A percentile compares a stretch with the other conserved stretches of the same genome.
These are phyloP conservation scores for Numenius arquata DNA, from an alignment of 2,113 vertebrate genomes.

Conservation along the genomic window DNA sequence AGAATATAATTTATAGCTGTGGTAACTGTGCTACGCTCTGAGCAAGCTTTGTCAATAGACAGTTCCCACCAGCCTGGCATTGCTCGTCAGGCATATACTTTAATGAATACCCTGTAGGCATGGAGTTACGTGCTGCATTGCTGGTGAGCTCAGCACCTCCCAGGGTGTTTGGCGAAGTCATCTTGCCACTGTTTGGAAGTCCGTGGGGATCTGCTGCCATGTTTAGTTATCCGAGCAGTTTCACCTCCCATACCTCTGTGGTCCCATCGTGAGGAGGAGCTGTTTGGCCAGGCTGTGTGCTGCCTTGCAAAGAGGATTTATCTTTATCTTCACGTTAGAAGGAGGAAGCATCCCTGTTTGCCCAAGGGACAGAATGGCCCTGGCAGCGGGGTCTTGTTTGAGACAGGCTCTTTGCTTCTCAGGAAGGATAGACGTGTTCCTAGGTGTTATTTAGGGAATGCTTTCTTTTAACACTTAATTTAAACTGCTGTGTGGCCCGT, in stretches of 20 bases:
- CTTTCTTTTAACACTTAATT: neutral
- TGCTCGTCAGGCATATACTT: neutral
- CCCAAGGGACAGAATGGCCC: neutral
- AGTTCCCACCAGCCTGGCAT: neutral
- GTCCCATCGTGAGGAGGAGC: neutral
- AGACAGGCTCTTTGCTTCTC: neutral
- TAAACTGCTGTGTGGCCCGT: neutral
- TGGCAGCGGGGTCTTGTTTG: neutral
- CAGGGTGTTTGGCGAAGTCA: neutral
- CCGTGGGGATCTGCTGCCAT: neutral
- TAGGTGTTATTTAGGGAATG: neutral
- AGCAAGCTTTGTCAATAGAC: neutral
- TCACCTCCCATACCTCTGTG: neutral
- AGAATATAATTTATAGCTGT: neutral
- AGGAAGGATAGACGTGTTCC: neutral
- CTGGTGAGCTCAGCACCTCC: neutral
- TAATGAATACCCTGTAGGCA: neutral
- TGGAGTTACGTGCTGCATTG: rapidly evolving
- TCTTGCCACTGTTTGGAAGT: rapidly evolving
- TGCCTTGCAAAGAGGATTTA: neutral
- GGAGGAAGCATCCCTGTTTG: neutral
- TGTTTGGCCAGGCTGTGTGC: neutral
- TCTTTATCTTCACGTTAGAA: neutral
- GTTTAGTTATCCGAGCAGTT: neutral
- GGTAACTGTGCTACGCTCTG: neutral